Base-by-base conservation (phyloP, 2,888 invertebrate genomes). In the Drosophila borealis region DNA sequence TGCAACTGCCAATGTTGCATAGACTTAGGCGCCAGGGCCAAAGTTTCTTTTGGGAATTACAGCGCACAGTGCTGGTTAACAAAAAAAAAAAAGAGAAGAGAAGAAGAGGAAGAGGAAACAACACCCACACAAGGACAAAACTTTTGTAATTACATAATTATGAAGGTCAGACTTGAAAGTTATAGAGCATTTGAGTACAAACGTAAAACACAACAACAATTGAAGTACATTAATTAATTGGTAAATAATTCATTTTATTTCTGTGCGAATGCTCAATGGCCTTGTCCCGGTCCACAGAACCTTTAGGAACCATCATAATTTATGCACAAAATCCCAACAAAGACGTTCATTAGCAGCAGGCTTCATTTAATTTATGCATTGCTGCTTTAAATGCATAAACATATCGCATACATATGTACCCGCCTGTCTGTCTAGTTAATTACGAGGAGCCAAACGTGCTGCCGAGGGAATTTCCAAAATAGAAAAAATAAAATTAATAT, bases 151-250 rank as follows among this genome's bases (percentile, higher is more conserved):
- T 89, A 81, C 74, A 81, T 85, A 85, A 85, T 89, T 89, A 85
- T 85, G 85, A 84, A 87, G 89, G 89, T 84, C 79, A 87, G 80
- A 45, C 54, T 62, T 29, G 44, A 67, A 73, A 76, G 60, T 76
- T 63, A 36, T 41, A 10, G 33, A 21, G 21, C 46, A 65, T 69
- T 63, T 55, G 60, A 61, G 75, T 63, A 81, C 67, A 79, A 88
- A 86, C 53, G 69, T 63, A 33, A 29, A 48, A 68, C 59, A 57
- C 64, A 71, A 69, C 70, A 53, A 69, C 85, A 79, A 80, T 82
- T 88, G 69, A 86, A 88, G 83, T 88, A 86, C 75, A 86, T 83
- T 86, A 86, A 88, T 86, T 76, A 83, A 83, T 83, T 88, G 87
- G 73, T 80, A 78, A 86, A 88, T 83, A 73, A 88, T 83, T 80